Conservation (phyloP, 2,113 vertebrate species). For the Pica pica region DNA sequence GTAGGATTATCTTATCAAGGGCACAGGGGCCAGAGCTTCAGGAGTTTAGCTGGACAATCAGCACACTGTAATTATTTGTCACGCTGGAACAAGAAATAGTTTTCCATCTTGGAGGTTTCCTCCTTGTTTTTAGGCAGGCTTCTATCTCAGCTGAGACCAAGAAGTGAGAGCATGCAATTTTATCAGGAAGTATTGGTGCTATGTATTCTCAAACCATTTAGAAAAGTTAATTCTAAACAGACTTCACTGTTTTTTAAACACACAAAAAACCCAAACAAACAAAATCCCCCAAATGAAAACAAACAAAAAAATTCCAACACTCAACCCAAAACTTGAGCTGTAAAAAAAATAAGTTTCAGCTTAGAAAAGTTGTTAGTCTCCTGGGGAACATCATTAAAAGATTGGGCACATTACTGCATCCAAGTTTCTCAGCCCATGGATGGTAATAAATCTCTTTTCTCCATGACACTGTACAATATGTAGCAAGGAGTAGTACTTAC, state of each 20-base stretch:
- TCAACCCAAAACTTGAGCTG: not conserved
- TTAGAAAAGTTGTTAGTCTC: not conserved
- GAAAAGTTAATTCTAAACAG: not conserved
- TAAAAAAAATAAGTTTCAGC: not conserved
- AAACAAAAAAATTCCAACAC: not conserved
- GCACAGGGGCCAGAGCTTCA: not conserved
- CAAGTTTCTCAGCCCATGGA: not conserved
- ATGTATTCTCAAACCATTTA: not conserved
- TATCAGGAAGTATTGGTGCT: not conserved
- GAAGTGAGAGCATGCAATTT: not conserved
- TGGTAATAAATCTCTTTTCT: not conserved
- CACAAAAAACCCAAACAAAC: not conserved
- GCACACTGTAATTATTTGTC: not conserved
- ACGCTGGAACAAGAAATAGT: not conserved
- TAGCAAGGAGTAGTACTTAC: not conserved
- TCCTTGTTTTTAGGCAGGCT: not conserved
- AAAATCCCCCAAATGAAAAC: not conserved
- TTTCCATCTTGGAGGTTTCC: not conserved
- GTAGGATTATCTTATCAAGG: not conserved
- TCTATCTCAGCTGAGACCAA: not conserved
- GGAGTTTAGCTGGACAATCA: not conserved
- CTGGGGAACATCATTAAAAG: not conserved
- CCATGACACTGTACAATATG: fast-evolving
- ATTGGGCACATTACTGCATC: not conserved
- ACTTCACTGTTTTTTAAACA: not conserved